A percentile compares a stretch with the other conserved stretches of the same genome.
Conservation (phyloP, 30 jellyfish, hydroid and myxozoan genomes). For the Hydractinia echinata region DNA sequence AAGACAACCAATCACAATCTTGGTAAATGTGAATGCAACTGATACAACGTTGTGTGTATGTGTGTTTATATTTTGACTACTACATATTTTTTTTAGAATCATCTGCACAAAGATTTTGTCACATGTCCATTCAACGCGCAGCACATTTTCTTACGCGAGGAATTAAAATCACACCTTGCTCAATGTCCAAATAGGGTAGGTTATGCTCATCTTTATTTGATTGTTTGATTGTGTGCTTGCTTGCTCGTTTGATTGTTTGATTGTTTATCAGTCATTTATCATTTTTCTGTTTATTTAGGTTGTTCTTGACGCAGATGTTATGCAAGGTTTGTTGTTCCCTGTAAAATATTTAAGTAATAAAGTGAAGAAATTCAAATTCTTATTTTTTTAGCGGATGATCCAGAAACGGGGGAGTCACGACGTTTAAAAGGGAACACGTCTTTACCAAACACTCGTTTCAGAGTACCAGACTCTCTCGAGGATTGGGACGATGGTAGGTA, state of each 20-base stretch:
- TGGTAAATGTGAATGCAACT: too few species aligned
- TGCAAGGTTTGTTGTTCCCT: too few species aligned
- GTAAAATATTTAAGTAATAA: too few species aligned
- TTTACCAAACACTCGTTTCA: constrained; percentile 36
- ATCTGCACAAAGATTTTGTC: constrained; percentile 53
- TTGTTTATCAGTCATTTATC: too few species aligned
- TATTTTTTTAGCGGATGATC: constrained; percentile 26
- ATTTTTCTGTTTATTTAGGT: too few species aligned
- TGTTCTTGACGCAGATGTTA: too few species aligned
- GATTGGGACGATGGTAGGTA: constrained; percentile 62
- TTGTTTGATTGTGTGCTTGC: not conserved
- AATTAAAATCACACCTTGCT: constrained; percentile 43
- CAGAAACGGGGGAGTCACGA: constrained; percentile 53
- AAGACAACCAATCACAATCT: not conserved
- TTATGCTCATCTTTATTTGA: not conserved
- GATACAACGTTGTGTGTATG: too few species aligned
- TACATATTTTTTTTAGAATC: constrained; percentile 35
- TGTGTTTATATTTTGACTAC: too few species aligned
- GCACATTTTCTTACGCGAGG: constrained; percentile 40
- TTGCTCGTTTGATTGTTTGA: not conserved
- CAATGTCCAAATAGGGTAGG: constrained; percentile 62
- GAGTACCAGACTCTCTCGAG: constrained; percentile 31
- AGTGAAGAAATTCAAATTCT: not conserved
- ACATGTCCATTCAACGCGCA: constrained; percentile 69
- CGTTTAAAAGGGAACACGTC: constrained; percentile 54